These are phyloP conservation scores for Autographa gamma DNA, from an alignment of 2,888 invertebrate species.

Conservation along the genomic window DNA sequence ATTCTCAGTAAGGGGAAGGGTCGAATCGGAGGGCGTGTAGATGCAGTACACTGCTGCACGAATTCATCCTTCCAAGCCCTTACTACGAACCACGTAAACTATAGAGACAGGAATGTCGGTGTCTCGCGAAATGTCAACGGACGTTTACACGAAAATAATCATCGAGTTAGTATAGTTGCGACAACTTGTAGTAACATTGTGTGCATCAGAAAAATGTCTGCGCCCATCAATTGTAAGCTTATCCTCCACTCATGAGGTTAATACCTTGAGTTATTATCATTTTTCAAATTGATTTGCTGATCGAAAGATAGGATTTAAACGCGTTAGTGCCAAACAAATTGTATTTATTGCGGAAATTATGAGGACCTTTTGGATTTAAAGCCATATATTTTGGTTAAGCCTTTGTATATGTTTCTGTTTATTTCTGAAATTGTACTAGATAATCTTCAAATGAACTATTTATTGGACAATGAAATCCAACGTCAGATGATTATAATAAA, in stretches of 20 bases:
- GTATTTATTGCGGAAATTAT: slow-evolving; percentile 74
- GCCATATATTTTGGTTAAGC: slow-evolving; percentile 54
- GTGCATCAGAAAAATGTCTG: slow-evolving; percentile 62
- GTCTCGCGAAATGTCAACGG: slow-evolving; percentile 69
- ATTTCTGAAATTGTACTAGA: slow-evolving; percentile 45
- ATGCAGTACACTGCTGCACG: slow-evolving; percentile 82
- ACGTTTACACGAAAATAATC: slow-evolving; percentile 50
- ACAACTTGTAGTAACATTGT: slow-evolving; percentile 60
- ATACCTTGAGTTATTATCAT: slow-evolving; percentile 79
- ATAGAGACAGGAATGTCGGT: slow-evolving; percentile 62
- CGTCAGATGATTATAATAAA: slow-evolving; percentile 25
- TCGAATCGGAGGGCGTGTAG: slow-evolving; percentile 86
- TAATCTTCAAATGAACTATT: slow-evolving; percentile 30
- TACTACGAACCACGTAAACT: slow-evolving; percentile 72
- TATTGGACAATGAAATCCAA: slow-evolving; percentile 12
- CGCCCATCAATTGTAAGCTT: slow-evolving; percentile 77
- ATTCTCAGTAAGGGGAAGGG: slow-evolving; percentile 88
- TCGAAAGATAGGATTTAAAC: slow-evolving; percentile 70
- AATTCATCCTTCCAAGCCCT: slow-evolving; percentile 83
- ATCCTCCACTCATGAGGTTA: slow-evolving; percentile 70
- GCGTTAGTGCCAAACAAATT: slow-evolving; percentile 64
- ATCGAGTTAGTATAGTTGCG: slow-evolving; percentile 53
- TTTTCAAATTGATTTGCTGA: slow-evolving; percentile 77
- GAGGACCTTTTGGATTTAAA: slow-evolving; percentile 56
- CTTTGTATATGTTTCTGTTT: slow-evolving; percentile 59